A percentile compares a stretch with the other conserved stretches of the same genome.
These are phyloP conservation scores for Calosoma granatense DNA, from an alignment of 1,140 invertebrate species.

Conservation along the genomic window DNA sequence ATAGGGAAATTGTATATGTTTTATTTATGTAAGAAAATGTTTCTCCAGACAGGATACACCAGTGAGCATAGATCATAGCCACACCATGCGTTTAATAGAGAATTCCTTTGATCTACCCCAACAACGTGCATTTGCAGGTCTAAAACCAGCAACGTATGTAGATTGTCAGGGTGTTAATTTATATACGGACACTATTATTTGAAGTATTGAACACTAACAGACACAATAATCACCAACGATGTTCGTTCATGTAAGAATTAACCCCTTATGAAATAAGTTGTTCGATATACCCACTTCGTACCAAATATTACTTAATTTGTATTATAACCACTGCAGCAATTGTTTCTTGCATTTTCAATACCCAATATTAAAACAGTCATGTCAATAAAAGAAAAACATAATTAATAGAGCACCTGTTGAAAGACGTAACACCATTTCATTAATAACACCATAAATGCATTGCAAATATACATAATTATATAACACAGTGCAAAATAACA, in stretches of 20 bases:
- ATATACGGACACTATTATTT: background rate
- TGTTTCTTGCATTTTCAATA: background rate
- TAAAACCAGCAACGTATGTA: background rate
- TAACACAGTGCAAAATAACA: no score
- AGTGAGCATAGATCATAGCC: background rate
- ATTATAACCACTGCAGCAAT: conserved; percentile 2
- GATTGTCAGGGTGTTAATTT: background rate
- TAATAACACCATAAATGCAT: conserved; percentile 10
- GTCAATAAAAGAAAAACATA: conserved; percentile 9
- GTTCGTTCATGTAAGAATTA: background rate
- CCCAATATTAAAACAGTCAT: background rate
- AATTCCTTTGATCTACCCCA: background rate
- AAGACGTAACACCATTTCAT: background rate
- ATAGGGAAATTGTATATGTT: no score
- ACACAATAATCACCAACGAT: background rate
- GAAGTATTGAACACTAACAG: no score
- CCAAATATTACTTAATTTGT: background rate
- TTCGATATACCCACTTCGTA: background rate
- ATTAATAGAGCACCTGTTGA: conserved; percentile 9
- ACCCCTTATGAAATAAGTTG: background rate
- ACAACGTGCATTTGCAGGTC: background rate
- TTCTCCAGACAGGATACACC: background rate
- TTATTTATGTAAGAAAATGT: no score
- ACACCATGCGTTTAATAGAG: background rate
- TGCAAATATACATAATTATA: background rate